Percentiles rank a stretch among this genome's conserved stretches.
These are phyloP conservation scores for Lasioglossum villosulum DNA, from an alignment of 2,888 invertebrate genomes.

Conservation along the genomic window DNA sequence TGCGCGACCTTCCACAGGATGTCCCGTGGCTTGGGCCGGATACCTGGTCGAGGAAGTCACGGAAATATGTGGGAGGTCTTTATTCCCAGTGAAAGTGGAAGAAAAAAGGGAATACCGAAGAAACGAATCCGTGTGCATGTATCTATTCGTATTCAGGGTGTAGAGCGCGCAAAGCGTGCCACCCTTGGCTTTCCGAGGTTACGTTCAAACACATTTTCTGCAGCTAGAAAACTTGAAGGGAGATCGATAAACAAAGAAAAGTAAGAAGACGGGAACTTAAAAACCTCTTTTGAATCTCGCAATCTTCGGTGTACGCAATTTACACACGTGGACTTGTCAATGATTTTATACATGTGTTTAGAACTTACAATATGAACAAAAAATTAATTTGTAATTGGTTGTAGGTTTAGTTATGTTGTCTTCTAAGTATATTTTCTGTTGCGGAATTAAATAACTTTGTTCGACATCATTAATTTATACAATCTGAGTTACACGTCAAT, in stretches of 20 bases:
- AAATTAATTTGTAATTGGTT: not conserved
- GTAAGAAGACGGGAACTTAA: not conserved
- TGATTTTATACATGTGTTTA: not conserved
- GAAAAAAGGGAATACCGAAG: slow-evolving; percentile 16
- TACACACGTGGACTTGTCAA: not conserved
- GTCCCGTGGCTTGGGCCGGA: slow-evolving; percentile 56
- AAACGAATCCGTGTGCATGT: slow-evolving; percentile 31
- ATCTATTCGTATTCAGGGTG: slow-evolving; percentile 41
- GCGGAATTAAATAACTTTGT: not conserved
- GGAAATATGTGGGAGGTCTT: slow-evolving; percentile 72
- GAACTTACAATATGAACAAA: not conserved
- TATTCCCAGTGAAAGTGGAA: slow-evolving; percentile 34
- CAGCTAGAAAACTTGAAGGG: slow-evolving; percentile 35
- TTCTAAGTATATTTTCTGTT: not conserved
- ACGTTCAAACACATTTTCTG: slow-evolving; percentile 16
- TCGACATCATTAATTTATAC: not conserved
- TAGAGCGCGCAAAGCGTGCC: slow-evolving; percentile 21
- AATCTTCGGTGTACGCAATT: not conserved
- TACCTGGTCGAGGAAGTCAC: slow-evolving; percentile 63
- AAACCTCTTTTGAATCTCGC: not conserved
- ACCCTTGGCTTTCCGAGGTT: slow-evolving; percentile 4
- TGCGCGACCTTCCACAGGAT: slow-evolving; percentile 49
- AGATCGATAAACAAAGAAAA: slow-evolving; percentile 11
- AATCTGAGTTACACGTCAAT: not conserved
- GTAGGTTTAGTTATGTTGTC: no score